These are phyloP conservation scores for Melanerpes formicivorus DNA, from an alignment of 2,113 vertebrate genomes.

Conservation along the genomic window DNA sequence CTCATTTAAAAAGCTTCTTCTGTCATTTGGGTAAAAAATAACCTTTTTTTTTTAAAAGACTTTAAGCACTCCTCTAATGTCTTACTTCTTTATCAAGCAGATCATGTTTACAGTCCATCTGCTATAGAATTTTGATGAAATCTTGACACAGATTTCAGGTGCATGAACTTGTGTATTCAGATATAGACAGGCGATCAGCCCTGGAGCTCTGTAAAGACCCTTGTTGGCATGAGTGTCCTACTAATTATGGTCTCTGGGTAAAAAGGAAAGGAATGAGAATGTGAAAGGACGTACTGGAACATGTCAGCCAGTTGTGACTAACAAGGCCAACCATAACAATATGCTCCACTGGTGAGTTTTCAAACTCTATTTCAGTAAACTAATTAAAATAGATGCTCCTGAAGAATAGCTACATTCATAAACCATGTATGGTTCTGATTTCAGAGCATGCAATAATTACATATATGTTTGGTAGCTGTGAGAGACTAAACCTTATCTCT, in stretches of 20 bases:
- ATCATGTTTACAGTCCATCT: neutral
- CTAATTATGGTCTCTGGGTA: neutral
- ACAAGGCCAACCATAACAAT: neutral
- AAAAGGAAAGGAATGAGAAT: neutral
- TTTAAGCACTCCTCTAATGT: neutral
- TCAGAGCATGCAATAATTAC: neutral
- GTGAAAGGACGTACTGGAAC: neutral
- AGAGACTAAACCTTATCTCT: too few relatives aligned
- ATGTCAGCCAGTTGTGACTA: neutral
- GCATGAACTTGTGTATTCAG: neutral
- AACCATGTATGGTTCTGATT: neutral
- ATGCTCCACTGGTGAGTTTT: neutral
- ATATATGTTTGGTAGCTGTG: neutral
- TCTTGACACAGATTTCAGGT: neutral
- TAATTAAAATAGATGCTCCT: slow-evolving; percentile 7
- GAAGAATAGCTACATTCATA: slow-evolving; percentile 1
- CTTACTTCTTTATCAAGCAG: neutral
- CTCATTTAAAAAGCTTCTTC: neutral
- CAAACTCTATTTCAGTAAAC: slow-evolving; percentile 8
- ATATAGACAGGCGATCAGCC: neutral
- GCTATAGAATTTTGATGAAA: neutral
- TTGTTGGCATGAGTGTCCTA: neutral
- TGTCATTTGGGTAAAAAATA: neutral
- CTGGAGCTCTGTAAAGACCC: neutral
- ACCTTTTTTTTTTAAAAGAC: too few relatives aligned